A percentile compares a stretch with the other conserved stretches of the same genome.
Evolutionary conservation across 2,113 vertebrate species (phyloP).

Genomic region (Atractosteus spatula): DNA sequence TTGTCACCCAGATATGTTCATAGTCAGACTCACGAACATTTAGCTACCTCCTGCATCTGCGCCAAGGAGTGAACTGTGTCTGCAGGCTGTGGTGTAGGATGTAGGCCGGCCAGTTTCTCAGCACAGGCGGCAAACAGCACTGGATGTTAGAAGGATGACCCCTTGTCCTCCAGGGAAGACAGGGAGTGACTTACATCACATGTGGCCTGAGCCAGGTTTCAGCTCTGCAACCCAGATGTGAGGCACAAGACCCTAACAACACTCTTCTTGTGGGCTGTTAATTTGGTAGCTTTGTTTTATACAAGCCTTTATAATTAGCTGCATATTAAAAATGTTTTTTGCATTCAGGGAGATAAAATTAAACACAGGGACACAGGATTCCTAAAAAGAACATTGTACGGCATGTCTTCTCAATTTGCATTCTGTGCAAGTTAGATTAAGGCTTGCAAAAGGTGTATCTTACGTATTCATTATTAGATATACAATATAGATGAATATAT

Average conservation of each 20-base stretch:
- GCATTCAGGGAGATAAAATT: not conserved
- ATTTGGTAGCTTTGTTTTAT: constrained; percentile 6
- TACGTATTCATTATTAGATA: too few relatives aligned
- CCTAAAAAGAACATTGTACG: not conserved
- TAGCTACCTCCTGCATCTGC: constrained; percentile 16
- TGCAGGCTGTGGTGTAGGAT: not conserved
- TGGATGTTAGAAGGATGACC: constrained; percentile 4
- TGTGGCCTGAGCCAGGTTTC: constrained; percentile 1
- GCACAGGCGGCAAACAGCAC: not conserved
- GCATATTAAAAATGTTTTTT: constrained; percentile 3
- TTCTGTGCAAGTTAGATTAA: too few relatives aligned
- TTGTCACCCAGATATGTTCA: constrained; percentile 2
- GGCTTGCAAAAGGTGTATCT: too few relatives aligned
- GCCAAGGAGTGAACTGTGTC: constrained; percentile 39
- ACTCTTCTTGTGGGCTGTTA: not conserved
- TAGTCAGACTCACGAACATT: constrained; percentile 14
- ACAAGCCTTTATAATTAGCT: constrained; percentile 7
- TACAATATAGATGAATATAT: too few relatives aligned
- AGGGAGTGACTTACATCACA: constrained; percentile 10
- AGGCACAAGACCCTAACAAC: not conserved
- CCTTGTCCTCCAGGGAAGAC: constrained; percentile 10
- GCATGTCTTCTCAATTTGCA: not conserved
- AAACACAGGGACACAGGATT: not conserved
- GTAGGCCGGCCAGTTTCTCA: not conserved
- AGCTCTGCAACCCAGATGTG: constrained; percentile 23